A percentile compares a stretch with the other conserved stretches of the same genome.
These are phyloP conservation scores for Nothoprocta pentlandii DNA, from an alignment of 2,113 vertebrate species.

Conservation along the genomic window DNA sequence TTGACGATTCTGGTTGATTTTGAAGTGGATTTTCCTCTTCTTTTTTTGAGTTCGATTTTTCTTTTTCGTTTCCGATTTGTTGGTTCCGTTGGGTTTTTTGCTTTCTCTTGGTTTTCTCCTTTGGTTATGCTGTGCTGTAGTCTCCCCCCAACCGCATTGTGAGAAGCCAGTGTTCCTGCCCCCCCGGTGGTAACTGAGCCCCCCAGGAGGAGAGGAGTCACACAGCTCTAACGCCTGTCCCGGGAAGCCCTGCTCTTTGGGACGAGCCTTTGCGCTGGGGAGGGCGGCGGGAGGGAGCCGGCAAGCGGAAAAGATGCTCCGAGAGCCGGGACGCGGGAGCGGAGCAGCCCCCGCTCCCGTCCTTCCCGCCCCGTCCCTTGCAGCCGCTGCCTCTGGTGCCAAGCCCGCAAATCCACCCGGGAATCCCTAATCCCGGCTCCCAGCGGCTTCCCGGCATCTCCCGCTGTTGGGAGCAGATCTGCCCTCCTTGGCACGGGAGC, in stretches of 20 bases:
- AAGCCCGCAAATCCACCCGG: not conserved
- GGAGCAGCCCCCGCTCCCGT: not conserved
- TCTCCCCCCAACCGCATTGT: constrained; percentile 78
- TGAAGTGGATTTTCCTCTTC: constrained; percentile 53
- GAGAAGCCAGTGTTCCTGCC: constrained; percentile 88
- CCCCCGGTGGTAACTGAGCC: constrained; percentile 60
- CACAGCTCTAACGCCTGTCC: constrained; percentile 77
- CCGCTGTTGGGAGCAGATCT: too few relatives aligned
- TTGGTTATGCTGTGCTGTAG: constrained; percentile 78
- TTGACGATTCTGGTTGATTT: not conserved
- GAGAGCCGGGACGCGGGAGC: not conserved
- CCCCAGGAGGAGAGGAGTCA: constrained; percentile 68
- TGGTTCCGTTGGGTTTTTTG: constrained; percentile 70
- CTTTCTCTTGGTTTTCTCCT: constrained; percentile 76
- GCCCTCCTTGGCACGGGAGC: too few relatives aligned
- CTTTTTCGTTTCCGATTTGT: not conserved
- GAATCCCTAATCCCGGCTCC: not conserved
- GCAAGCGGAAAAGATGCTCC: constrained; percentile 55
- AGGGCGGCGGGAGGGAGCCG: constrained; percentile 15
- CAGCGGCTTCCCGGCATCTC: not conserved
- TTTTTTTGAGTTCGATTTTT: not conserved
- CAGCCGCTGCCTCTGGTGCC: constrained; percentile 46
- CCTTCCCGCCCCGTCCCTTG: not conserved
- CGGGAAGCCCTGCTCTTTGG: constrained; percentile 59
- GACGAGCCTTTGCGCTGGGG: constrained; percentile 30